A percentile compares a stretch with the other conserved stretches of the same genome.
phyloP scores from a whole-genome alignment of 2,797 vertebrate species.

The Antennarius maculatus region DNA sequence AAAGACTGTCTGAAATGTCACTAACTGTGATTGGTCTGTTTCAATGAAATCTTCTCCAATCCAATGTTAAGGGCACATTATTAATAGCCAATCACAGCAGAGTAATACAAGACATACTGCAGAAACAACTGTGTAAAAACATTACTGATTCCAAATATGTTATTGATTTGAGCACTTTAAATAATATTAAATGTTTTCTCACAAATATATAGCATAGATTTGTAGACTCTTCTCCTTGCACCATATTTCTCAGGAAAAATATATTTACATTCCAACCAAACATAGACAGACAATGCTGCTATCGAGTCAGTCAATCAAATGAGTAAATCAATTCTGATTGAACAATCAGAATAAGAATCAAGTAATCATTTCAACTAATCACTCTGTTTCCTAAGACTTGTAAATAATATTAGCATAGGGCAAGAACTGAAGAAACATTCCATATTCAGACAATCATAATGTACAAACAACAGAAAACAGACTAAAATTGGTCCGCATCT shows the following conservation, averaged over 20 bases:
- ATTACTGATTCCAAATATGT: constrained; percentile 31
- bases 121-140: constrained; percentile 17
- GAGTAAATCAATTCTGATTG: constrained; percentile 17
- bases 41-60: too few species aligned
- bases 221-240: constrained; percentile 54
- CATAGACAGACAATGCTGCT: constrained; percentile 20
- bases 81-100: neutral
- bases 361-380: constrained; percentile 27
- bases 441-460: constrained; percentile 58
- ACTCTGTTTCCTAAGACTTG: constrained; percentile 33
- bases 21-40: too few species aligned
- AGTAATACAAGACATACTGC: neutral
- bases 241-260: constrained; percentile 55
- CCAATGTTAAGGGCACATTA: too few species aligned
- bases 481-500: constrained; percentile 45
- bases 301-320: constrained; percentile 18
- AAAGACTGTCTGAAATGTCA: too few species aligned
- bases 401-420: constrained; percentile 44
- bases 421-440: constrained; percentile 63
- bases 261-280: constrained; percentile 46
- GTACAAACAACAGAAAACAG: constrained; percentile 45
- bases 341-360: constrained; percentile 38
- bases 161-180: constrained; percentile 24
- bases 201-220: constrained; percentile 75
- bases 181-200: constrained; percentile 68